Conservation (phyloP, 2,888 invertebrate species). For the Pterostichus madidus region DNA sequence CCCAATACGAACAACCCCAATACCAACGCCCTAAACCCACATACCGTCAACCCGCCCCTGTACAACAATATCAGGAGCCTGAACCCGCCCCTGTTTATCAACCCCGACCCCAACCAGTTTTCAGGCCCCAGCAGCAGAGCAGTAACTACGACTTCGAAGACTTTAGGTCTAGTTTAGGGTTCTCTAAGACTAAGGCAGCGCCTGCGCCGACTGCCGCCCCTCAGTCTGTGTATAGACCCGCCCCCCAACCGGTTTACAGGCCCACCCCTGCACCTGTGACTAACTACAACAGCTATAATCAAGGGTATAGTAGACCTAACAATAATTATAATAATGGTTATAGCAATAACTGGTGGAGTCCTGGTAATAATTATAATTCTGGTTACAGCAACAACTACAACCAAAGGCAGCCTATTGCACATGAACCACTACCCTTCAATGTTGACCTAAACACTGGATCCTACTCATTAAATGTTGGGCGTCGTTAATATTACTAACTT, state of each 20-base stretch:
- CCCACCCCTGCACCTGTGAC: slow-evolving; percentile 43
- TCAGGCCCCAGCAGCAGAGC: slow-evolving; percentile 75
- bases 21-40: slow-evolving; percentile 69
- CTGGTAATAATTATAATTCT: slow-evolving; percentile 51
- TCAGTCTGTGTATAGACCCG: neutral
- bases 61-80: slow-evolving; percentile 69
- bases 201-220: slow-evolving; percentile 70
- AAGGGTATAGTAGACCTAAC: slow-evolving; percentile 43
- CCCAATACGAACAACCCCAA: slow-evolving; percentile 72
- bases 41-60: slow-evolving; percentile 69
- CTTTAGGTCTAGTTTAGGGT: slow-evolving; percentile 62
- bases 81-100: slow-evolving; percentile 69
- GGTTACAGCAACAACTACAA: slow-evolving; percentile 50
- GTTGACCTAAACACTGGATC: slow-evolving; percentile 64
- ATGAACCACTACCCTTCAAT: slow-evolving; percentile 53
- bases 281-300: slow-evolving; percentile 63
- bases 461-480: slow-evolving; percentile 52
- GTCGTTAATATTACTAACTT: slow-evolving; percentile 47
- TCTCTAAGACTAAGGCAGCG: slow-evolving; percentile 64
- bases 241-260: neutral
- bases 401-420: slow-evolving; percentile 46
- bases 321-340: slow-evolving; percentile 42
- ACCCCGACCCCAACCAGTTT: slow-evolving; percentile 74
- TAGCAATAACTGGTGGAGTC: slow-evolving; percentile 37
- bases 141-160: slow-evolving; percentile 71